Evolutionary conservation across 2,113 vertebrate species (phyloP).

Genomic region (Lanius collurio): DNA sequence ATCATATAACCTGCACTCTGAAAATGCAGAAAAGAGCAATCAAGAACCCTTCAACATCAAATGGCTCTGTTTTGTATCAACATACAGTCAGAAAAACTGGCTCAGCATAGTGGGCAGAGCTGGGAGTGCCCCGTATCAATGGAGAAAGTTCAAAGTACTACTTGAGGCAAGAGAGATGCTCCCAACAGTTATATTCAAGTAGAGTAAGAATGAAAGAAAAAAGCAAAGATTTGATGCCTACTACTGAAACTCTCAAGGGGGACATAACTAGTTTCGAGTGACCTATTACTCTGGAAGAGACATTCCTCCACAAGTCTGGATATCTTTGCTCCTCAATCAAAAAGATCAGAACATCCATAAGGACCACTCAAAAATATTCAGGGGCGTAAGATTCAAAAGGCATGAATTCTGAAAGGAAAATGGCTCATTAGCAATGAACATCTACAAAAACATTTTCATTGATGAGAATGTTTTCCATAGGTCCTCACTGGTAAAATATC

Average conservation of each 20-base stretch:
- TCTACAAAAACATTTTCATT: background rate
- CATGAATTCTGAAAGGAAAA: background rate
- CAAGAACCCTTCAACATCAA: background rate
- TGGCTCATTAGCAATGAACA: background rate
- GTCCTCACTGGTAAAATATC: background rate
- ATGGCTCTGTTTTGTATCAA: background rate
- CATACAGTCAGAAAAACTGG: background rate
- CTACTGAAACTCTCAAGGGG: background rate
- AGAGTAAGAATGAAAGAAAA: background rate
- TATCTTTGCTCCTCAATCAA: background rate
- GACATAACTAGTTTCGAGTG: background rate
- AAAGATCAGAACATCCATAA: background rate
- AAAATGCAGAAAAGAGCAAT: background rate
- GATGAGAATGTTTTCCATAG: background rate
- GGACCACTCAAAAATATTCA: background rate
- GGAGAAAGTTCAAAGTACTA: background rate
- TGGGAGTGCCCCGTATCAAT: background rate
- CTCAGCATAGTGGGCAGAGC: background rate
- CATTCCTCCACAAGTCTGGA: background rate
- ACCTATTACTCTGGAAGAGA: background rate
- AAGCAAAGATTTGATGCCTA: background rate
- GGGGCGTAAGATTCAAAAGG: background rate
- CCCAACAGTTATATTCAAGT: background rate
- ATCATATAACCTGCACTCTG: background rate
- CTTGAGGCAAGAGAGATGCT: background rate